These are phyloP conservation scores for Eptatretus burgeri DNA, from an alignment of 2,113 vertebrate species.

Conservation along the genomic window DNA sequence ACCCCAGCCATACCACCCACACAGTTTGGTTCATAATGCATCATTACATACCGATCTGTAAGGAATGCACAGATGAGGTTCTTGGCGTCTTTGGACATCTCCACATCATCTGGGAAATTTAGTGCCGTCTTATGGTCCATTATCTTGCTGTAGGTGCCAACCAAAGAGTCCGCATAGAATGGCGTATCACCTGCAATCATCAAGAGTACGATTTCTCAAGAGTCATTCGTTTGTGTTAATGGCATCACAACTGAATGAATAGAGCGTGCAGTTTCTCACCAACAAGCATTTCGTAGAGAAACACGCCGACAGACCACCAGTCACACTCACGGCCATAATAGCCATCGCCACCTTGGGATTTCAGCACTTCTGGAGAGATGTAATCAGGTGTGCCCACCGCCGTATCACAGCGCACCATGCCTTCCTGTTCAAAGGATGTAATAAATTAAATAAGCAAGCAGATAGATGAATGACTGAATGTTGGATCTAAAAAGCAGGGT, in stretches of 20 bases:
- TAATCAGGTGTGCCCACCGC: slow-evolving; percentile 94
- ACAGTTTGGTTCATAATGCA: not conserved
- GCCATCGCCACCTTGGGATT: slow-evolving; percentile 90
- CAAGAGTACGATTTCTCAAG: not conserved
- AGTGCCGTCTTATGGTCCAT: slow-evolving; percentile 98
- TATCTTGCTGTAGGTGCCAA: slow-evolving; percentile 96
- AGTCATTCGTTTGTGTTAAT: not conserved
- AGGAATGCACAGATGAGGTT: slow-evolving; percentile 93
- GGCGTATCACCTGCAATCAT: slow-evolving; percentile 54
- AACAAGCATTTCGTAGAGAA: slow-evolving; percentile 95
- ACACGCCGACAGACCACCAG: slow-evolving; percentile 98
- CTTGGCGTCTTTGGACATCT: slow-evolving; percentile 92
- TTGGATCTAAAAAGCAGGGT: not conserved
- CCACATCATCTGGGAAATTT: slow-evolving; percentile 79
- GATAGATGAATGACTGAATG: not conserved
- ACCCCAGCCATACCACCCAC: too few species aligned
- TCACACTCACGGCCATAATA: slow-evolving; percentile 93
- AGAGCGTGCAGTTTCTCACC: slow-evolving; percentile 36
- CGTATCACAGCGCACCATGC: slow-evolving; percentile 98
- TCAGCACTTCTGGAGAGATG: slow-evolving; percentile 92
- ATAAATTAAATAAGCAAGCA: not conserved
- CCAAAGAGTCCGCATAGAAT: slow-evolving; percentile 90
- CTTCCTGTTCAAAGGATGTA: slow-evolving; percentile 27
- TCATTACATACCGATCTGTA: slow-evolving; percentile 58
- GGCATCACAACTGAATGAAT: not conserved